phyloP scores from a whole-genome alignment of 2,113 vertebrate genomes.

The Macaca nemestrina region DNA sequence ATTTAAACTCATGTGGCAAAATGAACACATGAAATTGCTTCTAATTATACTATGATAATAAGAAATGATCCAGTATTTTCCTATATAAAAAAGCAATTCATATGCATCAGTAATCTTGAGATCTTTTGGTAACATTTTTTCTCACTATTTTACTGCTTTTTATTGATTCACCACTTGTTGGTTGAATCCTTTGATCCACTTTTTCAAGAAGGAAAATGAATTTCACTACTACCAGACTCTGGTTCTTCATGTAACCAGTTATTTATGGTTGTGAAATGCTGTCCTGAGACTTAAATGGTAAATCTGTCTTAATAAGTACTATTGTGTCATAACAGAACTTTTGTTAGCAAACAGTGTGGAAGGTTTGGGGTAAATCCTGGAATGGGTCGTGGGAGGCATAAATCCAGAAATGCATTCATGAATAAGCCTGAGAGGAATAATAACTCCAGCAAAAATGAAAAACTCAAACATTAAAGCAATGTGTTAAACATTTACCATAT shows the following conservation, averaged over 20 bases:
- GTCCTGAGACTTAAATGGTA: neutral
- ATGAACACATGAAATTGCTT: neutral
- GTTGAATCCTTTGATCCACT: neutral
- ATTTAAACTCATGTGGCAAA: neutral
- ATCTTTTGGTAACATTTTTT: neutral
- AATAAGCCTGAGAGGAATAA: constrained; percentile 2
- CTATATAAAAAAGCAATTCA: neutral
- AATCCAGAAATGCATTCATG: neutral
- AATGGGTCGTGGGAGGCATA: neutral
- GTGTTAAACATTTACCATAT: neutral
- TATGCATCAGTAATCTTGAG: neutral
- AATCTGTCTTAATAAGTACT: constrained; percentile 8
- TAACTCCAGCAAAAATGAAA: neutral
- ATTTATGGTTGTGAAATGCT: neutral
- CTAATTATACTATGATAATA: neutral
- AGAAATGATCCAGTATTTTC: neutral
- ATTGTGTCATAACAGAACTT: neutral
- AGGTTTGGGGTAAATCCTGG: neutral
- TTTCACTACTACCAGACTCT: neutral
- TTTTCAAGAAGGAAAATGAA: neutral
- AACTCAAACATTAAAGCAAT: neutral
- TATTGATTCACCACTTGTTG: neutral
- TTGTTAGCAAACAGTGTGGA: neutral
- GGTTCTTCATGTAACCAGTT: neutral
- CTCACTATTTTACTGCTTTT: neutral